These are phyloP conservation scores for Seriola quinqueradiata DNA, from an alignment of 2,113 vertebrate species.

Conservation along the genomic window DNA sequence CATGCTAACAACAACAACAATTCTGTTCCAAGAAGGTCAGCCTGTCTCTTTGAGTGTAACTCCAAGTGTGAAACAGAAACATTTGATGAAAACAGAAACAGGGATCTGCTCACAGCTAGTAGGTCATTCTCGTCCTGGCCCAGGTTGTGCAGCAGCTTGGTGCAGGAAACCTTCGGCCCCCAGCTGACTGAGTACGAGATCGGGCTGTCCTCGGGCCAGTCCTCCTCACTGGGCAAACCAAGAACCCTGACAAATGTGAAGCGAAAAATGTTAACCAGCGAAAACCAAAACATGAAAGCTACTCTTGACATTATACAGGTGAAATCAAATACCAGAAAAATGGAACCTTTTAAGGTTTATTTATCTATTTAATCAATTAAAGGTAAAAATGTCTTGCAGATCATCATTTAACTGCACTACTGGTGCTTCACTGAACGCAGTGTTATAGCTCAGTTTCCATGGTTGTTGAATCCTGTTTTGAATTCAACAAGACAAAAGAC, in stretches of 20 bases:
- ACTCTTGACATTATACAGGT: not conserved
- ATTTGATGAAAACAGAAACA: constrained; percentile 4
- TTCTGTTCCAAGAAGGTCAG: not conserved
- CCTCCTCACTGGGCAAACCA: constrained; percentile 79
- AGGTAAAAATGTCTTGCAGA: too few species aligned
- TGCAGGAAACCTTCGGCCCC: constrained; percentile 40
- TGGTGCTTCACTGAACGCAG: not conserved
- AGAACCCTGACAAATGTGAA: constrained; percentile 70
- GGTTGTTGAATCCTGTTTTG: not conserved
- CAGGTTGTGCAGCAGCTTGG: constrained; percentile 69
- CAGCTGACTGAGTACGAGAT: constrained; percentile 68
- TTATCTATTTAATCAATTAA: too few species aligned
- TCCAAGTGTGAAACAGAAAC: not conserved
- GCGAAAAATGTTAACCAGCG: not conserved
- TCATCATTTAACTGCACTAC: not conserved
- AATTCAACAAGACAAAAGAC: not conserved
- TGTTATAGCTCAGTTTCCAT: not conserved
- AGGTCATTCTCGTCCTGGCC: constrained; percentile 73
- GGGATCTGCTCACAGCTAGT: constrained; percentile 73
- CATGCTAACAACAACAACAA: not conserved
- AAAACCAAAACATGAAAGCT: not conserved
- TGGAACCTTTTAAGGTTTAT: too few species aligned
- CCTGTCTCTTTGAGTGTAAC: not conserved
- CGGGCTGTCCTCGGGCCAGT: constrained; percentile 81
- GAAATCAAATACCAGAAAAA: not conserved